These are phyloP conservation scores for Meiosimyza decipiens DNA, from an alignment of 2,888 invertebrate species.

Conservation along the genomic window DNA sequence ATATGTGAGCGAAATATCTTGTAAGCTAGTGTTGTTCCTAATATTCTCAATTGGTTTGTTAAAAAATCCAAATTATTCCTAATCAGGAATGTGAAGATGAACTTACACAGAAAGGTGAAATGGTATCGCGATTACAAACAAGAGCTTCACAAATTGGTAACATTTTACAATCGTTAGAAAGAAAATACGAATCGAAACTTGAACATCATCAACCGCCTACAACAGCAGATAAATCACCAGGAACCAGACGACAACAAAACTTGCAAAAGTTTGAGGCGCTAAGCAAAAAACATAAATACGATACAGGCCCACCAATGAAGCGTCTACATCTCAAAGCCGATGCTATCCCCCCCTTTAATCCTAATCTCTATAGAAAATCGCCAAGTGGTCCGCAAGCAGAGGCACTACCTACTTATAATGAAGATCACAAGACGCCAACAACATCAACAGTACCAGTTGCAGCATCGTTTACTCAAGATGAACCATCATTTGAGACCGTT, in stretches of 20 bases:
- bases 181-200: slow-evolving; percentile 70
- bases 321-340: slow-evolving; percentile 65
- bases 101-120: slow-evolving; percentile 94
- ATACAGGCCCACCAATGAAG: slow-evolving; percentile 65
- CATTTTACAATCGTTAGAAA: slow-evolving; percentile 90
- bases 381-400: slow-evolving; percentile 50
- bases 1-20: no score
- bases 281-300: slow-evolving; percentile 64
- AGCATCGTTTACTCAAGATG: slow-evolving; percentile 47
- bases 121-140: slow-evolving; percentile 93
- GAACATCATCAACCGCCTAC: slow-evolving; percentile 73
- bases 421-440: slow-evolving; percentile 68
- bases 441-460: slow-evolving; percentile 65
- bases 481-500: slow-evolving; percentile 47
- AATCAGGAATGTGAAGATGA: slow-evolving; percentile 92
- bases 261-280: slow-evolving; percentile 63
- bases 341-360: slow-evolving; percentile 67
- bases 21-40: background rate
- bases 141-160: slow-evolving; percentile 96
- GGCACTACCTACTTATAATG: slow-evolving; percentile 36
- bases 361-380: slow-evolving; percentile 70
- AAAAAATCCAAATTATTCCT: slow-evolving; percentile 26
- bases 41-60: slow-evolving; percentile 21
- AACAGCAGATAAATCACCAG: slow-evolving; percentile 63
- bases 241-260: slow-evolving; percentile 63